A percentile compares a stretch with the other conserved stretches of the same genome.
Conservation (phyloP, 2,113 vertebrate species). For the Takifugu bimaculatus region DNA sequence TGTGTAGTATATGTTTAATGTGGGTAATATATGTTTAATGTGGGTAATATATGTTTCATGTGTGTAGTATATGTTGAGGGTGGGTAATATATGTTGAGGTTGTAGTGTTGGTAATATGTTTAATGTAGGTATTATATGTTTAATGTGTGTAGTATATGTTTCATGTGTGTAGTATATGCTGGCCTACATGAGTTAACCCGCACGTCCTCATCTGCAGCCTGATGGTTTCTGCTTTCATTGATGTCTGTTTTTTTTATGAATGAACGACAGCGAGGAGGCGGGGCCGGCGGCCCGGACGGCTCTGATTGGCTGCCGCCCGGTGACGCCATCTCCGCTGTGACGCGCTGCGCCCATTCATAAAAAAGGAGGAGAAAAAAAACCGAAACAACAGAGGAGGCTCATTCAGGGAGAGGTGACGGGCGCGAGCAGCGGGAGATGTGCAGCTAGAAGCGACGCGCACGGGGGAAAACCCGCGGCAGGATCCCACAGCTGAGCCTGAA, state of each 20-base stretch:
- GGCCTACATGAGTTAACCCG: too few species aligned
- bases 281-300: slow-evolving; percentile 29
- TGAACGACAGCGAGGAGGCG: slow-evolving; percentile 49
- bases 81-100: too few species aligned
- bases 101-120: too few species aligned
- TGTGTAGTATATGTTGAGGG: too few species aligned
- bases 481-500: not conserved
- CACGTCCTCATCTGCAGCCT: slow-evolving; percentile 17
- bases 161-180: too few species aligned
- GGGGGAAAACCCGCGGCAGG: not conserved
- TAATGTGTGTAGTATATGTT: too few species aligned
- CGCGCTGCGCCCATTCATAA: slow-evolving; percentile 63
- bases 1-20: too few species aligned
- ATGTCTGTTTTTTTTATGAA: slow-evolving; percentile 64
- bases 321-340: slow-evolving; percentile 70
- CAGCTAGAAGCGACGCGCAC: slow-evolving; percentile 5
- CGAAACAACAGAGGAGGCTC: not conserved
- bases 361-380: slow-evolving; percentile 22
- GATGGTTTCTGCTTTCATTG: slow-evolving; percentile 50
- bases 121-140: too few species aligned
- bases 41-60: too few species aligned
- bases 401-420: slow-evolving; percentile 28
- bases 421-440: slow-evolving; percentile 11
- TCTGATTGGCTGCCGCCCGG: slow-evolving; percentile 40
- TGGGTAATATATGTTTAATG: too few species aligned